Percentiles rank a stretch among this genome's conserved stretches.
phyloP scores from a whole-genome alignment of 2,888 invertebrate genomes.

The Griposia aprilina region DNA sequence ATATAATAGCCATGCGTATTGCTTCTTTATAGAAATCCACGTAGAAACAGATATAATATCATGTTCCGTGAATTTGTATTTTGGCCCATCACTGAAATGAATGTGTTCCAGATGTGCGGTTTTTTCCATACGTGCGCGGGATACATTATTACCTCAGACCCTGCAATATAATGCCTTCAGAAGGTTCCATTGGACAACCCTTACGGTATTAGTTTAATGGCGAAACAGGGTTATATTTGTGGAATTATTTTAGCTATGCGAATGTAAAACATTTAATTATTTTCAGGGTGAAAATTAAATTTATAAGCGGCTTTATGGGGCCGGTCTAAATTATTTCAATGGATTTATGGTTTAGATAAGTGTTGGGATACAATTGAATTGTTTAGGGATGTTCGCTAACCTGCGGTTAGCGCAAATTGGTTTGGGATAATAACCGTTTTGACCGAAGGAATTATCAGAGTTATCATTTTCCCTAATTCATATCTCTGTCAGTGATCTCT shows the following conservation, averaged over 20 bases:
- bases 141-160: conserved; percentile 39
- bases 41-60: conserved; percentile 23
- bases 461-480: neutral
- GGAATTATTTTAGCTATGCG: conserved; percentile 30
- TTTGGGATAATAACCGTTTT: conserved; percentile 29
- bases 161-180: conserved; percentile 49
- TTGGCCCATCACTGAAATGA: conserved; percentile 5
- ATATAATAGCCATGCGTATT: neutral
- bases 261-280: conserved; percentile 58
- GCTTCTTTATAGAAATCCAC: neutral
- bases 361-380: conserved; percentile 25
- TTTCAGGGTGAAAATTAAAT: conserved; percentile 47
- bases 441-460: neutral
- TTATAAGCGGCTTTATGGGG: conserved; percentile 49
- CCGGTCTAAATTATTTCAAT: conserved; percentile 40
- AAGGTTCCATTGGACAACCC: conserved; percentile 59
- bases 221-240: conserved; percentile 44
- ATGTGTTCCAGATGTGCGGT: conserved; percentile 26
- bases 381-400: neutral
- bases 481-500: neutral
- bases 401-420: conserved; percentile 31
- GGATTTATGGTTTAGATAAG: conserved; percentile 41
- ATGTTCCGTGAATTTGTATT: conserved; percentile 1
- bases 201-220: conserved; percentile 41
- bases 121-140: conserved; percentile 45